A percentile compares a stretch with the other conserved stretches of the same genome.
phyloP scores from a whole-genome alignment of 2,113 vertebrate species.

The Jacana jacana region DNA sequence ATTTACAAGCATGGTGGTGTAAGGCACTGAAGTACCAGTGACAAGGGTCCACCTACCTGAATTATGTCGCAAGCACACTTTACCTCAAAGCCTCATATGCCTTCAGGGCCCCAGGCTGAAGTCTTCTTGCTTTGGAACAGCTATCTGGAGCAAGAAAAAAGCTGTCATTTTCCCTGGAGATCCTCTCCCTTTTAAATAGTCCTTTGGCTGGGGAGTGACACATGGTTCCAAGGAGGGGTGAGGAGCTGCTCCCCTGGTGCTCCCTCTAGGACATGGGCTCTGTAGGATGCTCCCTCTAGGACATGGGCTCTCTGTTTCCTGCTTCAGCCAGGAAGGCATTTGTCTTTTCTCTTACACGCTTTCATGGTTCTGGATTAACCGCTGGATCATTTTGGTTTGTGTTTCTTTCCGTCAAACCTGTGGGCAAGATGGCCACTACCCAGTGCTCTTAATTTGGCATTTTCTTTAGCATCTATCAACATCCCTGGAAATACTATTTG shows the following conservation, averaged over 20 bases:
- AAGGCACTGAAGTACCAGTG: not conserved
- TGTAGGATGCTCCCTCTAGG: too few relatives aligned
- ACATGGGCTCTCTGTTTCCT: not conserved
- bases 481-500: not conserved
- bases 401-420: not conserved
- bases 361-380: not conserved
- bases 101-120: not conserved
- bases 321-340: not conserved
- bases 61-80: not conserved
- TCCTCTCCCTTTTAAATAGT: not conserved
- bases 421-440: not conserved
- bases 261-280: not conserved
- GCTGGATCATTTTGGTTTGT: not conserved
- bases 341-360: not conserved
- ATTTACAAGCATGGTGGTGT: not conserved
- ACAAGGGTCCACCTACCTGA: not conserved
- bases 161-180: not conserved
- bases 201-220: not conserved
- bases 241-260: not conserved
- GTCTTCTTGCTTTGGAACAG: not conserved
- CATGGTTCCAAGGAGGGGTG: accelerated
- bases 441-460: not conserved
- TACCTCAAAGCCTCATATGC: not conserved
- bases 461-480: not conserved
- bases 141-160: not conserved